Percentiles rank a stretch among this genome's conserved stretches.
Evolutionary conservation across 2,113 vertebrate genomes (phyloP).

Genomic region (Xenus cinereus): DNA sequence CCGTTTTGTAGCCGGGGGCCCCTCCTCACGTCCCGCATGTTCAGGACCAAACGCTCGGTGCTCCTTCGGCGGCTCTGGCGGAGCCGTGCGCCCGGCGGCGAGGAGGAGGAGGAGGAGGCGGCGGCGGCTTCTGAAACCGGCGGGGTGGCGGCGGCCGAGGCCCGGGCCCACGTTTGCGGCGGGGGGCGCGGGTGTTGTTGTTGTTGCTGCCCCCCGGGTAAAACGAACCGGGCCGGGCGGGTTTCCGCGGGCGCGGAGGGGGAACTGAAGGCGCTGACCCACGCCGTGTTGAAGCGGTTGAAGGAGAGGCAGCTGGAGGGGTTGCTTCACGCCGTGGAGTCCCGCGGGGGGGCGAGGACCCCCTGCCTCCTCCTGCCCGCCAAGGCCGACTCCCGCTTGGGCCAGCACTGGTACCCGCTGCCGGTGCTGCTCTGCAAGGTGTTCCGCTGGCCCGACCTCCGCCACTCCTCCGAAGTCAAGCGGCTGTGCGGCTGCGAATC

Average conservation of each 20-base stretch:
- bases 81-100: constrained; percentile 89
- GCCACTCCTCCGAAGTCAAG: constrained; percentile 92
- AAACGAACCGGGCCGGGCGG: constrained; percentile 81
- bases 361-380: constrained; percentile 88
- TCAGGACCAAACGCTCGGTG: constrained; percentile 98
- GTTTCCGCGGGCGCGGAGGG: constrained; percentile 79
- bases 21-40: constrained; percentile 95
- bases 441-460: constrained; percentile 97
- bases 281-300: constrained; percentile 90
- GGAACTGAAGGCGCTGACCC: constrained; percentile 91
- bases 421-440: constrained; percentile 94
- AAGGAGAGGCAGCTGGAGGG: constrained; percentile 95
- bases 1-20: constrained; percentile 93
- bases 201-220: constrained; percentile 80
- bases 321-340: constrained; percentile 92
- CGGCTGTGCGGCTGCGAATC: constrained; percentile 94
- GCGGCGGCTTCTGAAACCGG: no score
- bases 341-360: constrained; percentile 88
- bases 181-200: constrained; percentile 72
- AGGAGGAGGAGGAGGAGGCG: constrained; percentile 68
- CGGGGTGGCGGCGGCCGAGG: constrained; percentile 66
- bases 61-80: constrained; percentile 98
- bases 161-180: constrained; percentile 62
- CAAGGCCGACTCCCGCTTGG: constrained; percentile 88
- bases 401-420: constrained; percentile 87